Percentiles rank a stretch among this genome's conserved stretches.
Conservation (phyloP, 2,888 invertebrate genomes). For the Yponomeuta cagnagella region DNA sequence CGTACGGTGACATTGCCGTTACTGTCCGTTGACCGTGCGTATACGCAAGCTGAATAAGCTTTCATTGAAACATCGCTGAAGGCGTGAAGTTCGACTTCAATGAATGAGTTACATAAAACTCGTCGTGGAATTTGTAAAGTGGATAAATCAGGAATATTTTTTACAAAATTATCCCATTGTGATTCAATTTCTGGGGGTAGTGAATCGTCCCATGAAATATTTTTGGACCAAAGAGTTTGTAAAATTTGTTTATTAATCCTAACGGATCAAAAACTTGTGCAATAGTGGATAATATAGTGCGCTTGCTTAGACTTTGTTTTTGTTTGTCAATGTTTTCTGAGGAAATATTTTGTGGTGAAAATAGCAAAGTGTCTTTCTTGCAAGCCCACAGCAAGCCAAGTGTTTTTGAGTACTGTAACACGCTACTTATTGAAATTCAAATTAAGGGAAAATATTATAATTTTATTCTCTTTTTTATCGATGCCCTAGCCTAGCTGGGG, state of each 20-base stretch:
- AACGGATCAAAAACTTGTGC: conserved; percentile 20
- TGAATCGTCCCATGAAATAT: conserved; percentile 14
- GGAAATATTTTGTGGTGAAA: conserved; percentile 2
- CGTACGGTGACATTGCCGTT: neutral
- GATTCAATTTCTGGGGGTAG: neutral
- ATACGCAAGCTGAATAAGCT: conserved; percentile 6
- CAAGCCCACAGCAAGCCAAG: conserved; percentile 19
- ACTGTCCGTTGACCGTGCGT: neutral
- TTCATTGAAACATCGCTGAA: conserved; percentile 4
- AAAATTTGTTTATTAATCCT: conserved; percentile 17
- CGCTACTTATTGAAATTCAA: no score
- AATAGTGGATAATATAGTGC: conserved; percentile 17
- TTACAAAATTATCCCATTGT: conserved; percentile 7
- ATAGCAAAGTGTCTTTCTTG: conserved; percentile 16
- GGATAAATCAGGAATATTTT: neutral
- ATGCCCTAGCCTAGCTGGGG: no score
- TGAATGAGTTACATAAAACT: neutral
- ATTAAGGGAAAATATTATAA: no score
- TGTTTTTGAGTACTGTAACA: conserved; percentile 17
- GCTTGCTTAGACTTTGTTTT: neutral
- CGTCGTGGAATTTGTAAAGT: conserved; percentile 4
- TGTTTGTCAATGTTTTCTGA: conserved; percentile 14
- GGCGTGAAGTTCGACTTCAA: conserved; percentile 7
- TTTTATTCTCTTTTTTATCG: no score
- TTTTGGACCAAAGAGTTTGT: conserved; percentile 12